Conservation (phyloP, 2,888 invertebrate species). For the Heliconius ismenius region DNA sequence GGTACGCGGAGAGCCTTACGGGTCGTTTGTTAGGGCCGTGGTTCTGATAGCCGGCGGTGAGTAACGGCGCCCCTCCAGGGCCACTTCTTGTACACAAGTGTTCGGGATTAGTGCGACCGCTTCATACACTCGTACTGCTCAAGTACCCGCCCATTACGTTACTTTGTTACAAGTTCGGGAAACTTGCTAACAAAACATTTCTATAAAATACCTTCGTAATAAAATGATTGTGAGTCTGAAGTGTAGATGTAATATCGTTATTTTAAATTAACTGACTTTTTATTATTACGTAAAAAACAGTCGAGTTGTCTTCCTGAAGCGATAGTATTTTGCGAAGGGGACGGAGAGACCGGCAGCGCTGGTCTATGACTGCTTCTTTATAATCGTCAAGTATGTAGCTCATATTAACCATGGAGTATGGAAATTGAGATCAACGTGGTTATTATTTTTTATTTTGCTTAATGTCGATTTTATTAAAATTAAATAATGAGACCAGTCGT, state of each 20-base stretch:
- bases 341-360: conserved; percentile 17
- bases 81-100: conserved; percentile 31
- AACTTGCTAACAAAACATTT: neutral
- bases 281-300: conserved; percentile 5
- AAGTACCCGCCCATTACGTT: conserved; percentile 17
- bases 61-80: conserved; percentile 24
- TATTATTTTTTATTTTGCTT: too few species aligned
- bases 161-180: conserved; percentile 11
- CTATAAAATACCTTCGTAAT: neutral
- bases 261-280: neutral
- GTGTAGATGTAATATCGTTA: neutral
- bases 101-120: conserved; percentile 26
- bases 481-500: too few species aligned
- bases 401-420: too few species aligned
- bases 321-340: conserved; percentile 15
- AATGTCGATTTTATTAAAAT: too few species aligned
- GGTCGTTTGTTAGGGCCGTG: conserved; percentile 31
- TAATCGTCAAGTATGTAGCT: conserved; percentile 2
- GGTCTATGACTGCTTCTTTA: conserved; percentile 19
- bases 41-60: conserved; percentile 30
- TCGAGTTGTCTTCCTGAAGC: conserved; percentile 26
- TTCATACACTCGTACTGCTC: conserved; percentile 16
- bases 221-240: neutral
- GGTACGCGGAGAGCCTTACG: neutral
- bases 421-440: too few species aligned